Percentiles rank a stretch among this genome's conserved stretches.
These are phyloP conservation scores for Phortica variegata DNA, from an alignment of 1,140 invertebrate species.

Conservation along the genomic window DNA sequence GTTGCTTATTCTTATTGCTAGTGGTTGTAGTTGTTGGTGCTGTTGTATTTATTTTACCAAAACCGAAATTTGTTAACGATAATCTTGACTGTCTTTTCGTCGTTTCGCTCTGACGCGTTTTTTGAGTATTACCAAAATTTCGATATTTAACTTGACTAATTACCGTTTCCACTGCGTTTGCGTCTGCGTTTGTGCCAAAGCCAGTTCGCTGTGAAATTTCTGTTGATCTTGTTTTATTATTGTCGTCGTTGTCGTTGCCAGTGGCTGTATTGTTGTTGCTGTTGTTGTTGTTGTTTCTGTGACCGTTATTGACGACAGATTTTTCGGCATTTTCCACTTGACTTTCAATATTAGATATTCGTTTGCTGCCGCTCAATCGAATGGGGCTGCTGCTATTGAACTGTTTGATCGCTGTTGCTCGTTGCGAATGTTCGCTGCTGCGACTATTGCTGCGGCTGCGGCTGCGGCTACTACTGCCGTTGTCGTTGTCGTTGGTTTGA, in stretches of 20 bases:
- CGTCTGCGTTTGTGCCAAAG: not conserved
- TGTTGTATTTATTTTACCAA: no score
- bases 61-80: no score
- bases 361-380: constrained; percentile 28
- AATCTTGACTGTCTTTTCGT: no score
- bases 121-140: no score
- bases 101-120: no score
- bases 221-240: not conserved
- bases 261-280: constrained; percentile 32
- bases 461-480: constrained; percentile 26
- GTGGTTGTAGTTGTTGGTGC: no score
- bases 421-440: not conserved
- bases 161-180: constrained; percentile 5
- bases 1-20: no score
- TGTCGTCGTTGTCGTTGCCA: not conserved
- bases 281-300: not conserved
- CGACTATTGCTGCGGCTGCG: constrained; percentile 1
- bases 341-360: not conserved
- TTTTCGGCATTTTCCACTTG: not conserved
- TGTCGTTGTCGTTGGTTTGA: constrained; percentile 6
- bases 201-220: no score
- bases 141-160: not conserved
- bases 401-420: constrained; percentile 2
- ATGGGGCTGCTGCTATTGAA: constrained; percentile 21
- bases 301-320: no score